Evolutionary conservation across 1,140 invertebrate species (phyloP).

Genomic region (Drosophila kanapiae): DNA sequence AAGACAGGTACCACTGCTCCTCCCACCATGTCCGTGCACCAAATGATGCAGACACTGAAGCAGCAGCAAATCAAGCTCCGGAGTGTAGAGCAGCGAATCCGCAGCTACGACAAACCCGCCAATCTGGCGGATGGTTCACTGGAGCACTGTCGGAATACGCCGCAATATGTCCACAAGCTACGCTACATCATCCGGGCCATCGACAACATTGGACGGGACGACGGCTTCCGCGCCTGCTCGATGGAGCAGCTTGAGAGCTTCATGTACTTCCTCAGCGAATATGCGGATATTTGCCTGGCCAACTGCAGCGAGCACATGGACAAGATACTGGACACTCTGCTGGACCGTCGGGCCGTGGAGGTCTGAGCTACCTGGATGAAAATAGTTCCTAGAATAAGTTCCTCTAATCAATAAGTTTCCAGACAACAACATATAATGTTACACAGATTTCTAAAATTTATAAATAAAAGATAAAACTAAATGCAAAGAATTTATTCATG

Average conservation of each 20-base stretch:
- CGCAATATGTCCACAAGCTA: conserved; percentile 61
- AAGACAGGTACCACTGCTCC: conserved; percentile 25
- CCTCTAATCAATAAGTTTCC: conserved; percentile 7
- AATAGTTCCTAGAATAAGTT: not conserved
- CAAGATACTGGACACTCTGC: conserved; percentile 68
- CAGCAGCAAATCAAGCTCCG: conserved; percentile 63
- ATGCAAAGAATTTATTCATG: not conserved
- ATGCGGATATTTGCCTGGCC: conserved; percentile 73
- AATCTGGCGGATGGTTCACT: conserved; percentile 44
- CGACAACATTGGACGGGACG: conserved; percentile 59
- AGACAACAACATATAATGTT: conserved; percentile 65
- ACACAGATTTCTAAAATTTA: conserved; percentile 37
- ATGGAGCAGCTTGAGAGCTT: conserved; percentile 73
- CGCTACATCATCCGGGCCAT: conserved; percentile 60
- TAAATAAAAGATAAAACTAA: conserved; percentile 22
- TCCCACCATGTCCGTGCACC: conserved; percentile 45
- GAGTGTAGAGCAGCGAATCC: conserved; percentile 62
- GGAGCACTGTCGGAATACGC: conserved; percentile 57
- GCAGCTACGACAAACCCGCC: conserved; percentile 52
- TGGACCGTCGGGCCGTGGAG: conserved; percentile 59
- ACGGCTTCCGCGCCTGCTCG: conserved; percentile 65
- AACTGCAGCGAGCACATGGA: conserved; percentile 78
- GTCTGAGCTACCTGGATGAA: conserved; percentile 20
- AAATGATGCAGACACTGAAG: conserved; percentile 64
- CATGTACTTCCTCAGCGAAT: conserved; percentile 74